Conservation (phyloP, 2,113 vertebrate genomes). For the Scomber scombrus region DNA sequence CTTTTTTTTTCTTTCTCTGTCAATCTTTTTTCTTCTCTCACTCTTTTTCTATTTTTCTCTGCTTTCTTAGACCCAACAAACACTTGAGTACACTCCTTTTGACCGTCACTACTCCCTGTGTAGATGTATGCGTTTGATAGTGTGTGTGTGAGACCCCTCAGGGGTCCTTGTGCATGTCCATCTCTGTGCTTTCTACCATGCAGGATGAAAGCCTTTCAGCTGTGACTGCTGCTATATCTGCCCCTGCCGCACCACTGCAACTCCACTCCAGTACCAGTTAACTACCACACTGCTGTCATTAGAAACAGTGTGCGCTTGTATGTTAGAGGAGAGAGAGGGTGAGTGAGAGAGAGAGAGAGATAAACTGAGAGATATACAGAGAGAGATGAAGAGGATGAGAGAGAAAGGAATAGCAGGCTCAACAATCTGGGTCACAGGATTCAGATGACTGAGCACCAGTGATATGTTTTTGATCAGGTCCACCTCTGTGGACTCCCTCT, state of each 20-base stretch:
- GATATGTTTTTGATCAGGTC: slow-evolving; percentile 74
- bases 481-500: slow-evolving; percentile 40
- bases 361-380: slow-evolving; percentile 13
- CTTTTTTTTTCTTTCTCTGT: slow-evolving; percentile 52
- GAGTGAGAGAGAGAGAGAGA: slow-evolving; percentile 30
- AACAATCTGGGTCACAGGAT: slow-evolving; percentile 69
- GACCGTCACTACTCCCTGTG: slow-evolving; percentile 45
- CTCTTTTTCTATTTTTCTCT: slow-evolving; percentile 16
- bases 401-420: slow-evolving; percentile 58
- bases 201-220: slow-evolving; percentile 83
- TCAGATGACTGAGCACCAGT: slow-evolving; percentile 66
- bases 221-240: slow-evolving; percentile 81
- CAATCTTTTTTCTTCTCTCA: slow-evolving; percentile 28
- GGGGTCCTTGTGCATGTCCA: slow-evolving; percentile 75
- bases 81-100: slow-evolving; percentile 61
- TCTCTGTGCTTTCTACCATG: slow-evolving; percentile 79
- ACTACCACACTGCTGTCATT: slow-evolving; percentile 81
- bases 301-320: slow-evolving; percentile 58
- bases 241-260: slow-evolving; percentile 68
- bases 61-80: slow-evolving; percentile 57
- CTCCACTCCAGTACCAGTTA: slow-evolving; percentile 77
- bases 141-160: slow-evolving; percentile 62
- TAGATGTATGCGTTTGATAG: slow-evolving; percentile 36
- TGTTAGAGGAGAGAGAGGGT: slow-evolving; percentile 36
- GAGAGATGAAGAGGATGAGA: slow-evolving; percentile 46